Percentiles rank a stretch among this genome's conserved stretches.
Conservation (phyloP, 2,113 vertebrate genomes). For the Notiomystis cincta region DNA sequence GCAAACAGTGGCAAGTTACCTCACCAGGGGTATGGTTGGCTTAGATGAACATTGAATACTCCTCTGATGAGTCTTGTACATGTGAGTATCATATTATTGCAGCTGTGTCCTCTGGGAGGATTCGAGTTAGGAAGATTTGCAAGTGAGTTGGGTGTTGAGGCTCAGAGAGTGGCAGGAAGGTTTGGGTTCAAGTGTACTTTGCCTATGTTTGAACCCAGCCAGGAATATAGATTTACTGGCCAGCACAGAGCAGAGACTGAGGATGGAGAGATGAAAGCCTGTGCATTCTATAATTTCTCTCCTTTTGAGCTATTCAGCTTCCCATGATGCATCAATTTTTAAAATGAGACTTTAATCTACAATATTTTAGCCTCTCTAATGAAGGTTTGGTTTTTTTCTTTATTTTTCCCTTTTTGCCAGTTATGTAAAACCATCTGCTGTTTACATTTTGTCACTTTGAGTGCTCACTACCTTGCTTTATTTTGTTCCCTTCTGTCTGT, state of each 20-base stretch:
- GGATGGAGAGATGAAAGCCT: neutral
- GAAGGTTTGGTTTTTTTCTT: neutral
- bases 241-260: neutral
- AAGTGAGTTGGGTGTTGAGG: neutral
- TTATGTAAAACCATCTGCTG: neutral
- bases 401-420: neutral
- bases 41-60: neutral
- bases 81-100: neutral
- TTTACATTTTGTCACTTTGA: neutral
- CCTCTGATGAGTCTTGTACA: neutral
- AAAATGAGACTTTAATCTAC: neutral
- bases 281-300: neutral
- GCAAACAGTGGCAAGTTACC: neutral
- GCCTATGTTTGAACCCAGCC: neutral
- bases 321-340: neutral
- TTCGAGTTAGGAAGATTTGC: neutral
- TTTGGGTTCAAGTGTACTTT: neutral
- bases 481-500: neutral
- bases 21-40: neutral
- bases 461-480: neutral
- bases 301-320: neutral
- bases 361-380: neutral
- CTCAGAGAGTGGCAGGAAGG: neutral
- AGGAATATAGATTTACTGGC: neutral
- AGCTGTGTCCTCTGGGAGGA: neutral